Base-by-base conservation (phyloP, 2,888 invertebrate species). In the Coremacera marginata region DNA sequence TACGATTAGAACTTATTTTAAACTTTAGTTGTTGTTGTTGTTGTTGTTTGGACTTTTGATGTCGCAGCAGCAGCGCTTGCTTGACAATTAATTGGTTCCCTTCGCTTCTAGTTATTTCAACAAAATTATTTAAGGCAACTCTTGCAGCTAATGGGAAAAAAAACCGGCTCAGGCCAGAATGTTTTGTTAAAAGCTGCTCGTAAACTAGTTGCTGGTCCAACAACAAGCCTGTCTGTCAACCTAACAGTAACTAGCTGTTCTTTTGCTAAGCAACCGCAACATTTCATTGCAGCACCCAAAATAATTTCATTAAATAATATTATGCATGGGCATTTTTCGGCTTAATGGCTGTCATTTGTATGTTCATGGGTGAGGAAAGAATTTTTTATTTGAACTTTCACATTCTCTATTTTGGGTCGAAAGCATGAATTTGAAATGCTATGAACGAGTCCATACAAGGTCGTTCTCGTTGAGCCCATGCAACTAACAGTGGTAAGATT, bases 301-400 rank as follows among this genome's bases (percentile, higher is more conserved):
- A 51, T 16, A 68, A 7, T 57, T 71, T 71, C 71, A 71, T 65
- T 67, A 68, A 67, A 55, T 77, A 72, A 73, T 73, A 44, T 65
- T 67, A 77, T 77, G 76, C 76, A 77, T 67, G 76, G 65, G 44
- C 71, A 72, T 77, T 77, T 68, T 73, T 73, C 68, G 68, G 31
- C 60, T 73, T 77, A 77, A 73, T 77, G 67, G 49, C 25, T 19
- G 51, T 44, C 67, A 77, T 77, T 77, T 77, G 71, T 65, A 70
- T 60, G 57, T 60, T 60, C 1, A 2, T 22, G 57, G 25, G 3
- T 27, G 7, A 44, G 14, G 11, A 44, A 11, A 44, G 44, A 14
- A 37, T 37, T 37, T 37, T 37, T 44, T 44, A 44, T 14, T 44
- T 44, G 44, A 22, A 22, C 19, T 55, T 22, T 22, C 19, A 19